Percentiles rank a stretch among this genome's conserved stretches.
Conservation (phyloP, 2,113 vertebrate species). For the Carollia perspicillata region DNA sequence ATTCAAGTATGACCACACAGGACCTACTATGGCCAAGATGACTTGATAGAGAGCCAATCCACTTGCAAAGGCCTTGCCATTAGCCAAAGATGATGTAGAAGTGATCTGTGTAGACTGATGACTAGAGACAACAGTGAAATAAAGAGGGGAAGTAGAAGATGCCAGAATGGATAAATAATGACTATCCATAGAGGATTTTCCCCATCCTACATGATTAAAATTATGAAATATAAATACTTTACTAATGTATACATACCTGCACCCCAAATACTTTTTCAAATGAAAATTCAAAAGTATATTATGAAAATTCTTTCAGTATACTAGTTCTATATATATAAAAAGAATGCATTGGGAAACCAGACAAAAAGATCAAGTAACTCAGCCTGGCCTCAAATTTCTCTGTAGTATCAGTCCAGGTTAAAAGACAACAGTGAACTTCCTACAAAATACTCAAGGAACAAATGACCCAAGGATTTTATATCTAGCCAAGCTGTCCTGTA, state of each 20-base stretch:
- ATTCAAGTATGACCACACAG: background rate
- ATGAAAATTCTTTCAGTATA: background rate
- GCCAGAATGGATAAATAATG: background rate
- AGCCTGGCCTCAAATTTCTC: background rate
- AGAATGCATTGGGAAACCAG: background rate
- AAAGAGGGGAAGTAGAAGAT: background rate
- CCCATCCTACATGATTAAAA: background rate
- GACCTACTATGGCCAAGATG: background rate
- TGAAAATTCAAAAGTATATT: conserved; percentile 16
- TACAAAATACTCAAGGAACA: background rate
- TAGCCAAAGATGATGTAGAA: background rate
- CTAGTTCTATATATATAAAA: background rate
- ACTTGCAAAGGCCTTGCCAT: background rate
- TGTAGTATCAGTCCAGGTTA: background rate
- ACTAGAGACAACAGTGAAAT: background rate
- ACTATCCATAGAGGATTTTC: background rate
- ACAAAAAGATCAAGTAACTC: background rate
- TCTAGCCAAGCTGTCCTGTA: background rate
- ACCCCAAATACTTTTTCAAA: background rate
- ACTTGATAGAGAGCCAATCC: background rate
- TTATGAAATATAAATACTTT: conserved; percentile 41
- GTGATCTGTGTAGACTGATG: background rate
- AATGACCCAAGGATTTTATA: background rate
- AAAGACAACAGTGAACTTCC: background rate
- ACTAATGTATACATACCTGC: background rate